Evolutionary conservation across 2,888 invertebrate genomes (phyloP), one percentile per base, ranked within the genome.

Genomic region (Crioceris asparagi): DNA sequence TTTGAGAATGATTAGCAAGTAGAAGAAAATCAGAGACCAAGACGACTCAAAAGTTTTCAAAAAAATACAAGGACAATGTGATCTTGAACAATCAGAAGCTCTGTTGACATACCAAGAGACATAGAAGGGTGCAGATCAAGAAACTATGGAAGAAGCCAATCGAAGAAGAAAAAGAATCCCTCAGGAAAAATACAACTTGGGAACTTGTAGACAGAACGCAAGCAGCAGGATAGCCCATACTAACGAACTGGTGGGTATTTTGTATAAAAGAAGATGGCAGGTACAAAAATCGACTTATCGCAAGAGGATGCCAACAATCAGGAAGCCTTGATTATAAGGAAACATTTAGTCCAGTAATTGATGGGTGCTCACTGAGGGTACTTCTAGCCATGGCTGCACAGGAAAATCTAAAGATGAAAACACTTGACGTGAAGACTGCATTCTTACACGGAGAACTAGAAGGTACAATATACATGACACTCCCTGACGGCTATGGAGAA

Each of bases 291-390:
- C 3, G 25, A 25, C 34, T 34, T 10, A 17, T 35, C 8, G 27
- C 17, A 17, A 23, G 23, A 35, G 29, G 27, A n/a, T 35, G 17
- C 35, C 16, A 16, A 10, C 26, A 35, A 27, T n/a, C 15, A 35
- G 17, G 17, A 26, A 27, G 18, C 27, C 16, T 26, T 8, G 35
- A 35, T 17, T 35, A 26, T 17, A 7, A 5, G 8, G 35, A 26
- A 35, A 17, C 29, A 6, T 35, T 35, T 17, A 35, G 27, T 27
- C 27, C 35, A 17, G 27, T 26, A 5, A 26, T 23, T 15, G 21
- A 25, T 11, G 16, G 26, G 8, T 17, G 14, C 27, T n/a, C 35
- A 6, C 11, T 26, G 10, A 27, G 35, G 27, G 29, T 38, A 15
- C 10, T 29, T 4, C 8, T 29, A 14, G 29, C 29, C 7, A 10